These are phyloP conservation scores for Propithecus deckenii DNA, from an alignment of 2,797 vertebrate genomes.

Conservation along the genomic window DNA sequence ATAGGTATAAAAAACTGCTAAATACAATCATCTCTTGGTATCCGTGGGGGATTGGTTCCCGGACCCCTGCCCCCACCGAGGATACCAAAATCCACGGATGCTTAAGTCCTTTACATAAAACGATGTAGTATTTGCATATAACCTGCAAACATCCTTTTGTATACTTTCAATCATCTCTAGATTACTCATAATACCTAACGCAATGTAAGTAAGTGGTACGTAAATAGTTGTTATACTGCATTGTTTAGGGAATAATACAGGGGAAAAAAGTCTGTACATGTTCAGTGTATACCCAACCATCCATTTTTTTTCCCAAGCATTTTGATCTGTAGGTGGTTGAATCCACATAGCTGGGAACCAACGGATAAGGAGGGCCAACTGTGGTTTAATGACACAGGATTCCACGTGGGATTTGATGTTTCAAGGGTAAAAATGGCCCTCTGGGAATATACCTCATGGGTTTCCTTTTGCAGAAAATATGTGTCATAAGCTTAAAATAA, in stretches of 20 bases:
- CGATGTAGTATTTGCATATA: neutral
- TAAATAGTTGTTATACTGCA: neutral
- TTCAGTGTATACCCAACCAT: neutral
- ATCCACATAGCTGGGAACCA: neutral
- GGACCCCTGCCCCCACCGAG: neutral
- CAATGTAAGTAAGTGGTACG: neutral
- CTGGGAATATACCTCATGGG: neutral
- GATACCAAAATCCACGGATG: neutral
- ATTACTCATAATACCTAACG: neutral
- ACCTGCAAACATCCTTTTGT: neutral
- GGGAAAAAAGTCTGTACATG: neutral
- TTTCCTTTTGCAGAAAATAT: slow-evolving; percentile 6
- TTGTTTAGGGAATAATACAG: neutral
- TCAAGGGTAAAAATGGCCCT: neutral
- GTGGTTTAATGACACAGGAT: neutral
- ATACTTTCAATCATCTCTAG: neutral
- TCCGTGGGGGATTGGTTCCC: neutral
- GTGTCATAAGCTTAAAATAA: neutral
- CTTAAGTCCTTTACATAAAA: neutral
- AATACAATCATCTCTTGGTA: neutral
- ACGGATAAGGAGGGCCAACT: neutral
- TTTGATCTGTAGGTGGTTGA: neutral
- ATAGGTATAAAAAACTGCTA: neutral
- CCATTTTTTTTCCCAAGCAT: neutral
- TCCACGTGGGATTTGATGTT: neutral